These are phyloP conservation scores for Aporophyla lueneburgensis DNA, from an alignment of 2,888 invertebrate species.

Conservation along the genomic window DNA sequence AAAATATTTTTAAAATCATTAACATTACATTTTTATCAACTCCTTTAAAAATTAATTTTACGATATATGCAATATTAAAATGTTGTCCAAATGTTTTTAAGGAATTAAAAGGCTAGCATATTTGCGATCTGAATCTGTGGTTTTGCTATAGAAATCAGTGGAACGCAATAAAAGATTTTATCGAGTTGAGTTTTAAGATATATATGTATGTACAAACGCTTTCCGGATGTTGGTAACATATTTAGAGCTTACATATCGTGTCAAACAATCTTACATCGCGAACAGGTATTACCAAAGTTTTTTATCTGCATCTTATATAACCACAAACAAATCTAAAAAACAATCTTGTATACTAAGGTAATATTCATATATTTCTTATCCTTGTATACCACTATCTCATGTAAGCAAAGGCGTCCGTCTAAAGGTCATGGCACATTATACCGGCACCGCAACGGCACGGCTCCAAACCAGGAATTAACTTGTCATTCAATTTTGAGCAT, in stretches of 20 bases:
- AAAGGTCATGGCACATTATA: too few species aligned
- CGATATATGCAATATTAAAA: background rate
- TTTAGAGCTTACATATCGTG: conserved; percentile 45
- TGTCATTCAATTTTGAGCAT: too few species aligned
- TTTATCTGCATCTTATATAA: background rate
- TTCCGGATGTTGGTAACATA: conserved; percentile 53
- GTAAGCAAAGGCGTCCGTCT: too few species aligned
- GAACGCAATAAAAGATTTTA: conserved; percentile 36
- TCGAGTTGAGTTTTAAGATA: conserved; percentile 12
- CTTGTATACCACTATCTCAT: too few species aligned
- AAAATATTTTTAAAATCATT: background rate
- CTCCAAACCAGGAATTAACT: too few species aligned
- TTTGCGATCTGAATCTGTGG: conserved; percentile 5
- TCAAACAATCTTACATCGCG: conserved; percentile 39
- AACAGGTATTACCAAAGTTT: conserved; percentile 21
- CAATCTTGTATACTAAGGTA: too few species aligned
- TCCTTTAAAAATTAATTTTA: too few species aligned
- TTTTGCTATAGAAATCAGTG: conserved; percentile 23
- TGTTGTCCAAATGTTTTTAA: background rate
- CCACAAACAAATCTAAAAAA: background rate
- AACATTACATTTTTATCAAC: too few species aligned
- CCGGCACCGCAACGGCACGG: too few species aligned
- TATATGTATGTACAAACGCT: conserved; percentile 5
- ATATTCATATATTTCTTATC: too few species aligned
- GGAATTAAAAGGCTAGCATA: background rate